Evolutionary conservation across 2,888 invertebrate species (phyloP).

Genomic region (Pristionchus mayeri): DNA sequence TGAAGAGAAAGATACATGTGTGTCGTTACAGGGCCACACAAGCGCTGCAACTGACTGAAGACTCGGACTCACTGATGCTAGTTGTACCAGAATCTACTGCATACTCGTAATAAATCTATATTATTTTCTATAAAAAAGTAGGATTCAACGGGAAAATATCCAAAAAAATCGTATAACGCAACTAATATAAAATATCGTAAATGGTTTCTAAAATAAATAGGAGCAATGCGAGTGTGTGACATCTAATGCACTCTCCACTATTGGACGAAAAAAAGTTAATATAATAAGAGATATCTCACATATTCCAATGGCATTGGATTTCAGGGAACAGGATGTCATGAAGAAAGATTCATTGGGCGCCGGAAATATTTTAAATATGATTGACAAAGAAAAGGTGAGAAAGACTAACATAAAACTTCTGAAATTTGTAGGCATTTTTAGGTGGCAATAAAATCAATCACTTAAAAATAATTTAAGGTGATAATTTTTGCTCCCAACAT

Average conservation of each 20-base stretch:
- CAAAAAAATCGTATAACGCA: no score
- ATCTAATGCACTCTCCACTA: no score
- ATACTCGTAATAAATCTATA: slow-evolving; percentile 35
- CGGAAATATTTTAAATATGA: background rate
- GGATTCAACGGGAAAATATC: no score
- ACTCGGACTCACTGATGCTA: background rate
- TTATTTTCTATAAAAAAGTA: no score
- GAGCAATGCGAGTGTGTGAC: no score
- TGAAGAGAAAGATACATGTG: no score
- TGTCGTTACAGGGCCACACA: background rate
- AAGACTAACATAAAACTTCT: background rate
- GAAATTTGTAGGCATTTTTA: background rate
- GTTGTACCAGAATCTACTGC: background rate
- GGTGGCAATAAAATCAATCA: background rate
- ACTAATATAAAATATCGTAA: no score
- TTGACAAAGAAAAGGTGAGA: background rate
- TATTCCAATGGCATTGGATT: background rate
- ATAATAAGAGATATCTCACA: no score
- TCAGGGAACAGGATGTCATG: background rate
- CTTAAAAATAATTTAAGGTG: background rate
- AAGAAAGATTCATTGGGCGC: background rate
- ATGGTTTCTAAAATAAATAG: no score
- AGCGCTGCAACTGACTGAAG: background rate
- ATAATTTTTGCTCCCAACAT: slow-evolving; percentile 10
- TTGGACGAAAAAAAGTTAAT: no score